Evolutionary conservation across 1,140 invertebrate species (phyloP), one percentile per base, ranked within the genome.

Genomic region (Condylostylus longicornis): DNA sequence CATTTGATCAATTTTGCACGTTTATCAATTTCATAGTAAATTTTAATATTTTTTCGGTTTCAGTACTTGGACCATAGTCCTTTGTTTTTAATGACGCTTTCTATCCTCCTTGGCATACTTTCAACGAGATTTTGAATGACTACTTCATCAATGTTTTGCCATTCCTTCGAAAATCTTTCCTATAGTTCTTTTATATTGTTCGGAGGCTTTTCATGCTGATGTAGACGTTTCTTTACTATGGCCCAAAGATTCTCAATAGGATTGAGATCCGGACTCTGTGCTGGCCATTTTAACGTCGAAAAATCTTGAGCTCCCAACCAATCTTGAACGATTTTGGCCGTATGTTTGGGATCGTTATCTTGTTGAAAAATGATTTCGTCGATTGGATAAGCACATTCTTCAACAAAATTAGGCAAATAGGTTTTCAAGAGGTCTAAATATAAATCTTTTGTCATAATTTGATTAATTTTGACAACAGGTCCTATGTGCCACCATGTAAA

Each of bases 291-390:
- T 25, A 53, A 35, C 14, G 48, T 38, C 9, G 42, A 15, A 18
- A 51, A 30, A 25, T 40, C 33, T 14, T 46, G 39, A 5, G 35
- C 15, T 14, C 12, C 10, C 33, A 49, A 28, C 21, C 39, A 49
- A 18, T 37, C 17, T 30, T 45, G 43, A 23, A 42, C 37, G 7
- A 33, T 20, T 37, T 38, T 42, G 4, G 21, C 18, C 4, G 46
- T 49, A 37, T 53, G 46, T 38, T 53, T 51, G 8, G 49, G 52
- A 35, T 48, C 45, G 33, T 53, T 51, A 34, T 54, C 47, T 7
- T 49, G 47, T 29, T 45, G 41, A 32, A 46, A 48, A n/a, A 40
- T 37, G 2, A 37, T 18, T 37, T 37, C 35, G 8, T 37, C 23
- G 4, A 19, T 18, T 14, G 35, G 27, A 37, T 38, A 33, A 5